phyloP scores from a whole-genome alignment of 2,113 vertebrate species.

The Lota lota region DNA sequence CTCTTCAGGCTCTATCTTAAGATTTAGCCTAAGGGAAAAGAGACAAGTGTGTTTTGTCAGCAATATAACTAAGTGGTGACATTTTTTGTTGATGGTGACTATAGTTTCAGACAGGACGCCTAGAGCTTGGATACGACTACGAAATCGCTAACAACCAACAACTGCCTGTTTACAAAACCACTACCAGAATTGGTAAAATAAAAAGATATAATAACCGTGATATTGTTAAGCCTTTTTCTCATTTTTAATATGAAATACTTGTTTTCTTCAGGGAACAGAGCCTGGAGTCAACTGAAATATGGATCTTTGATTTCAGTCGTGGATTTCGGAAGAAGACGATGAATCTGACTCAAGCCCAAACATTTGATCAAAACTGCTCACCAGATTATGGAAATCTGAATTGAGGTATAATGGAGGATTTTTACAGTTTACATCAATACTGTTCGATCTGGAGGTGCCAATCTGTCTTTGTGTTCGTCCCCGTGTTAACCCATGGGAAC shows the following conservation, averaged over 20 bases:
- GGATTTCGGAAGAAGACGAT: not conserved
- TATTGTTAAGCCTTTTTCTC: not conserved
- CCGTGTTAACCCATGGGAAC: constrained; percentile 10
- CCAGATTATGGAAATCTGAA: constrained; percentile 13
- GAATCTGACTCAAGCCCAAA: not conserved
- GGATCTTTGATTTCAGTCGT: not conserved
- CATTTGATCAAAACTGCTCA: not conserved
- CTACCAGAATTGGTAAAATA: too few species aligned
- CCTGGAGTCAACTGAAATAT: not conserved
- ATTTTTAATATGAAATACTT: not conserved
- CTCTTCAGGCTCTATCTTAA: too few species aligned
- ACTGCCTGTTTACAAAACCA: too few species aligned
- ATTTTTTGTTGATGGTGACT: too few species aligned
- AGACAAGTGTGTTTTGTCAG: too few species aligned
- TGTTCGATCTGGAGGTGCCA: constrained; percentile 20
- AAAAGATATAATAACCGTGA: too few species aligned
- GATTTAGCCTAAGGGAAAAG: too few species aligned
- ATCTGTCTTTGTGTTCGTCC: constrained; percentile 4
- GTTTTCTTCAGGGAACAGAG: not conserved
- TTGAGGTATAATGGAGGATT: constrained; percentile 9
- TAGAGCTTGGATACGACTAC: too few species aligned
- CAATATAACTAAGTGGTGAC: too few species aligned
- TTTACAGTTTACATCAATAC: not conserved
- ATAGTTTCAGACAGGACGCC: too few species aligned
- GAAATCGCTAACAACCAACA: too few species aligned